Base-by-base conservation (phyloP, 2,888 invertebrate species). In the Pediacus dermestoides region DNA sequence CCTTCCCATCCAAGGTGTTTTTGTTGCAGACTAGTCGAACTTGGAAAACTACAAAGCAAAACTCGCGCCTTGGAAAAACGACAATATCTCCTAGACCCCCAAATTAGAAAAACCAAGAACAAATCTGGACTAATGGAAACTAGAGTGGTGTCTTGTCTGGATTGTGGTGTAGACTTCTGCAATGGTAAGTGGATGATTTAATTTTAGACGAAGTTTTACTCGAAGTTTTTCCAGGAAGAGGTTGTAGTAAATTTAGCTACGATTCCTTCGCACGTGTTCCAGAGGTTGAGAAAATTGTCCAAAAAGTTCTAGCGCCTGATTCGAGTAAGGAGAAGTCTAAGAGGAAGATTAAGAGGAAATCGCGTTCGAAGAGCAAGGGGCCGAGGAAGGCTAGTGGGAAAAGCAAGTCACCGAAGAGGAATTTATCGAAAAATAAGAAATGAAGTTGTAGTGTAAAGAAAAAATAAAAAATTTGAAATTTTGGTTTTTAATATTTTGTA, bases 91-190 rank as follows among this genome's bases (percentile, higher is more conserved):
- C 70, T 79, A 42, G 84, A 82, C 61, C 78, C 78, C 16, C 80
- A 82, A 66, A 70, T 83, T 16, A 77, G 81, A 57, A 85, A 83
- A 60, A 80, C 77, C n/a, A 90, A 90, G 68, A 89, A 86, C 61
- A 84, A 86, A 46, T 81, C 87, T 0, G 88, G 89, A 8, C 82
- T 88, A 39, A 77, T 88, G 15, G 88, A 89, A 66, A 85, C 82
- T 12, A 76, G 85, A 51, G 77, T 84, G 16, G 73, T 83, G 35
- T 79, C 82, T 34, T 91, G 91, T 64, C 66, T 73, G 1, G 88
- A 89, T 61, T 91, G 91, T 56, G 85, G 85, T 3, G 89, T 89
- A 66, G 91, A 91, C 68, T 85, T 86, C 70, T 91, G 91, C 66
- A 80, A 79, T 62, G 83, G 84, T 79, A 68, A 59, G 36, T 32